Conservation (phyloP, 2,113 vertebrate genomes). For the Steatornis caripensis region DNA sequence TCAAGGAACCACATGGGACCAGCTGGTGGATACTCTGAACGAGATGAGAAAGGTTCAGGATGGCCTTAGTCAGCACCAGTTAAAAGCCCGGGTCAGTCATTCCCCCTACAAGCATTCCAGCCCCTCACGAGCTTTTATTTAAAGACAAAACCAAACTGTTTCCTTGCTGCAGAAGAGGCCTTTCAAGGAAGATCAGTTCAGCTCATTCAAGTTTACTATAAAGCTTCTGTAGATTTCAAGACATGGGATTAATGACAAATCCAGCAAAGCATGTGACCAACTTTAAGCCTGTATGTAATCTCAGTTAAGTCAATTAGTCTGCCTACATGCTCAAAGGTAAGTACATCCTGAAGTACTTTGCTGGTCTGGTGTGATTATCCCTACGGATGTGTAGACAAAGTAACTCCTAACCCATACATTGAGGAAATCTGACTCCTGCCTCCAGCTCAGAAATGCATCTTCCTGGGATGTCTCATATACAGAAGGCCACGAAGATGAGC, state of each 20-base stretch:
- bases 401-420: not conserved
- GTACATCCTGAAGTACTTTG: not conserved
- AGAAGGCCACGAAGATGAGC: too few relatives aligned
- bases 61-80: not conserved
- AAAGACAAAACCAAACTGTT: not conserved
- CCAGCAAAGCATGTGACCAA: not conserved
- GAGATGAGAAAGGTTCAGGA: not conserved
- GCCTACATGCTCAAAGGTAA: conserved; percentile 33
- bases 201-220: not conserved
- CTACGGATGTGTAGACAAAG: not conserved
- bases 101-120: not conserved
- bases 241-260: conserved; percentile 31
- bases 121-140: not conserved
- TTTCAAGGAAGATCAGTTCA: not conserved
- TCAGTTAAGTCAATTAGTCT: conserved; percentile 53
- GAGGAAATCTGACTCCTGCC: not conserved
- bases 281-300: conserved; percentile 54
- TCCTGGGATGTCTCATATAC: not conserved
- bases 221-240: not conserved
- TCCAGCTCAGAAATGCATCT: not conserved
- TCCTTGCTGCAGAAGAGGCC: not conserved
- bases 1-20: not conserved
- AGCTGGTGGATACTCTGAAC: not conserved
- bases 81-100: not conserved
- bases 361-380: conserved; percentile 28